These are phyloP conservation scores for Premnoplex brunnescens DNA, from an alignment of 2,797 vertebrate genomes.

Conservation along the genomic window DNA sequence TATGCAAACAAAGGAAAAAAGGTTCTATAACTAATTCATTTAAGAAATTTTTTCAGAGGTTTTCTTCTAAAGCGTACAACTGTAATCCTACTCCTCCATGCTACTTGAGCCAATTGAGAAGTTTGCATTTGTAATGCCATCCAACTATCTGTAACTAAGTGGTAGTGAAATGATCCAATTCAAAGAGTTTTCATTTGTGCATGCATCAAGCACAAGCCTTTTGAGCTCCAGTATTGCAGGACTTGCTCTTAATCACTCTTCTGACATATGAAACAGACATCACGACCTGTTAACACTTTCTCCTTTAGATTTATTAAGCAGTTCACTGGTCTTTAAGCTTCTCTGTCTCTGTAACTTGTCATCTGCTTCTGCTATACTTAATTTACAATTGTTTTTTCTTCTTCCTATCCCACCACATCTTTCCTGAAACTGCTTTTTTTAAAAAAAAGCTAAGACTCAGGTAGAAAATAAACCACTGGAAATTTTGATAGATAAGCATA, in stretches of 20 bases:
- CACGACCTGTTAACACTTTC: background rate
- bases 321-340: background rate
- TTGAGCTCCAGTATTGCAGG: background rate
- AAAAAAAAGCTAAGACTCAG: background rate
- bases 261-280: background rate
- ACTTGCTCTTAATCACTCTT: background rate
- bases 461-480: background rate
- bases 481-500: background rate
- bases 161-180: background rate
- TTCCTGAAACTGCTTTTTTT: background rate
- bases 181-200: background rate
- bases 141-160: background rate
- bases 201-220: background rate
- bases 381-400: background rate
- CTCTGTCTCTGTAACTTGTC: background rate
- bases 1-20: background rate
- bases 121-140: background rate
- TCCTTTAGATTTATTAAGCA: background rate
- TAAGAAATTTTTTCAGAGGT: background rate
- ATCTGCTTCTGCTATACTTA: background rate
- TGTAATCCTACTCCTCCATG: background rate
- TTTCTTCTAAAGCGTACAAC: background rate
- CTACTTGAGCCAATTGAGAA: background rate
- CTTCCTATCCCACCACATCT: background rate
- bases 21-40: background rate